phyloP scores from a whole-genome alignment of 2,113 vertebrate species.

The Anoura caudifer region DNA sequence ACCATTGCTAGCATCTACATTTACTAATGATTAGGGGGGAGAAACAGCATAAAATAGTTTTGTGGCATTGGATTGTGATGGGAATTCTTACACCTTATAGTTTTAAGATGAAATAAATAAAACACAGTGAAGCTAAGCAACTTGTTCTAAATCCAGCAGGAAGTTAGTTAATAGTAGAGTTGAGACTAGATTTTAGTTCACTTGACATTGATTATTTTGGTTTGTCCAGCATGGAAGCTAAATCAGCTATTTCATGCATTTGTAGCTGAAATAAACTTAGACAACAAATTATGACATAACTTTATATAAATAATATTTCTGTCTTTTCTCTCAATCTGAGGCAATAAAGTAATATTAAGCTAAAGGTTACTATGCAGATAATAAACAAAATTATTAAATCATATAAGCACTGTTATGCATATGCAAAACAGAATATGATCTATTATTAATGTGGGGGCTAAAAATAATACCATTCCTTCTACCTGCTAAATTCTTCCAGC shows the following conservation, averaged over 20 bases:
- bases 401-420: background rate
- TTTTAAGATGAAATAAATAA: background rate
- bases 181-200: background rate
- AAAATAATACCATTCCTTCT: background rate
- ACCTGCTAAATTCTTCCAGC: background rate
- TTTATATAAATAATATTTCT: background rate
- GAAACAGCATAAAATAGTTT: background rate
- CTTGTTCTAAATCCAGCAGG: background rate
- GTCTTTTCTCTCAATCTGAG: background rate
- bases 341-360: background rate
- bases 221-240: background rate
- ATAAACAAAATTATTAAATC: background rate
- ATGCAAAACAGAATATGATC: background rate
- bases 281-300: background rate
- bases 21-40: background rate
- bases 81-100: background rate
- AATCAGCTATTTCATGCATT: background rate
- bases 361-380: background rate
- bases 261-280: background rate
- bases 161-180: background rate
- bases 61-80: too few species aligned
- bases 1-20: background rate
- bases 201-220: background rate
- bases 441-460: background rate
- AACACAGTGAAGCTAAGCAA: background rate